Percentiles rank a stretch among this genome's conserved stretches.
phyloP scores from a whole-genome alignment of 2,797 vertebrate species.

The Chrysocyon brachyurus region DNA sequence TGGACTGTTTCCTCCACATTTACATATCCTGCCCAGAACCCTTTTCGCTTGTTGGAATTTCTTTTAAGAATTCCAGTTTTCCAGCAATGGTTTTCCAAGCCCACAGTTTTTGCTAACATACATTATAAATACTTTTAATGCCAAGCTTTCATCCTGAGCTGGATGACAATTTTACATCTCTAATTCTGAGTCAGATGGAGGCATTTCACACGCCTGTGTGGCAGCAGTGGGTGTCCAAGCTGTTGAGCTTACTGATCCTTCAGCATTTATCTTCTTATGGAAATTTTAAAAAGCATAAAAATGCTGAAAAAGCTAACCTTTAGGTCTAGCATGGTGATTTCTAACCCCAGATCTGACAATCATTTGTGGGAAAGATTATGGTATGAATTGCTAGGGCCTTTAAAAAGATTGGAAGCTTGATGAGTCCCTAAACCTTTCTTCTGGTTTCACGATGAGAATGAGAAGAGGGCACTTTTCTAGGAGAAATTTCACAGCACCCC shows the following conservation, averaged over 20 bases:
- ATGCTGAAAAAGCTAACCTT: conserved; percentile 83
- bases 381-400: conserved; percentile 61
- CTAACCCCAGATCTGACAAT: conserved; percentile 83
- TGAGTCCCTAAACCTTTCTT: conserved; percentile 63
- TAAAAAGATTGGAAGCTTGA: conserved; percentile 76
- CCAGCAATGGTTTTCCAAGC: conserved; percentile 70
- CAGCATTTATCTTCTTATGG: conserved; percentile 76
- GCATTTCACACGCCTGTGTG: conserved; percentile 73
- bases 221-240: conserved; percentile 80
- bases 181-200: conserved; percentile 81
- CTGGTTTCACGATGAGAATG: conserved; percentile 65
- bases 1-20: conserved; percentile 56
- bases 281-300: conserved; percentile 84
- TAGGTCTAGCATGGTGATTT: conserved; percentile 73
- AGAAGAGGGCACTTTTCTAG: conserved; percentile 71
- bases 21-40: conserved; percentile 26
- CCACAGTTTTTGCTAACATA: conserved; percentile 77
- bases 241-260: conserved; percentile 79
- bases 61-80: conserved; percentile 75
- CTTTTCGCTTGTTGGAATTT: conserved; percentile 68
- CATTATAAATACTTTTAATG: conserved; percentile 83
- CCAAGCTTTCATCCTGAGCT: conserved; percentile 77
- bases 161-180: conserved; percentile 66
- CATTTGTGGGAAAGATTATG: conserved; percentile 72
- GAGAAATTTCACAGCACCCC: conserved; percentile 74